Base-by-base conservation (phyloP, 2,113 vertebrate species). In the Chloroceryle aenea region DNA sequence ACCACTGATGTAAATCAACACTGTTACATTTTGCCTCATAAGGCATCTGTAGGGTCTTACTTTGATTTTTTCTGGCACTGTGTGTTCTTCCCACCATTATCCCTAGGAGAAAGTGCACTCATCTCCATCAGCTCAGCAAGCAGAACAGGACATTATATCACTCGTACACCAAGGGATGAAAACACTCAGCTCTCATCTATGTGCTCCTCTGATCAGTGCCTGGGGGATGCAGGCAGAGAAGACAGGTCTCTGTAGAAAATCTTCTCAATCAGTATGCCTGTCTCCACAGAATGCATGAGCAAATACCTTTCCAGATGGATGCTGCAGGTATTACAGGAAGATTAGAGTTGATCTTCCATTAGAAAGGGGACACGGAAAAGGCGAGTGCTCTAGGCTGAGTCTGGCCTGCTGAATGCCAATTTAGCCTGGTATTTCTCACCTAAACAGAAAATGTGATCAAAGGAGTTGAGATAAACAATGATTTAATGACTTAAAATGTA, bases 71-170 rank as follows among this genome's bases (percentile, higher is more conserved):
- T 55, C 55, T 80, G 52, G 58, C 48, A 58, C 72, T 69, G 53
- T n/a, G 27, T 56, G 47, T 83, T 82, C 80, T 85, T 47, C 72
- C 61, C 80, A 55, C 30, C 77, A 45, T 81, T 82, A 92, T 59
- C 34, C 58, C 83, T 22, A 40, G 90, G 38, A 76, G 53, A 55
- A 87, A 85, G 29, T 7, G 16, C n/a, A 38, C 79, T 84, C 63
- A 89, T 42, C 55, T 62, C 52, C 90, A 86, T 48, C 90, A 90
- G 86, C 86, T 86, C 72, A 89, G 81, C 80, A 87, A 89, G 75
- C 4, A 6, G 88, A 85, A 94, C 69, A 83, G 88, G 85, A 76
- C 67, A 38, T 84, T 73, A 7, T 67, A 85, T 45, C 55, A 58
- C 67, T 68, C 36, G 81, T 61, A 58, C 25, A 85, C 30, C 55